Evolutionary conservation across 2,113 vertebrate genomes (phyloP).

Genomic region (Pygoscelis antarcticus): DNA sequence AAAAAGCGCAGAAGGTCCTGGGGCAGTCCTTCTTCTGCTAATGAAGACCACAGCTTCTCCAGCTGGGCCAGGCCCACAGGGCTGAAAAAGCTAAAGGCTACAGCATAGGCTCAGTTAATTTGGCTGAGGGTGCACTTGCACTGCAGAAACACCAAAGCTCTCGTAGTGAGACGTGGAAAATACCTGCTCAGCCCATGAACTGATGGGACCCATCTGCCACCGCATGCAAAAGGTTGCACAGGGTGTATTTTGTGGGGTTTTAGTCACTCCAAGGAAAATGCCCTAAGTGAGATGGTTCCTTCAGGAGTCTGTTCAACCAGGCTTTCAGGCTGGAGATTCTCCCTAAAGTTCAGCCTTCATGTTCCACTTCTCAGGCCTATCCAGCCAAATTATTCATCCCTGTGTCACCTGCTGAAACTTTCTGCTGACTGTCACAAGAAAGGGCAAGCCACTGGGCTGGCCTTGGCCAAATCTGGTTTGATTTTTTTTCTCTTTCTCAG

Average conservation of each 20-base stretch:
- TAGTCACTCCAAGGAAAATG: not conserved
- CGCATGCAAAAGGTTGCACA: not conserved
- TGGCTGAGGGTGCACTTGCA: not conserved
- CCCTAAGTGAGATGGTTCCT: not conserved
- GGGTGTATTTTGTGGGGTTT: not conserved
- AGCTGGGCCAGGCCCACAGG: not conserved
- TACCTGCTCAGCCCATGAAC: not conserved
- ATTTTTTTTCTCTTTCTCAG: not conserved
- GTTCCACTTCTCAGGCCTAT: not conserved
- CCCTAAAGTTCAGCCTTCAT: not conserved
- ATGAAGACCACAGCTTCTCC: not conserved
- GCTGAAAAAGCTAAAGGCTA: not conserved
- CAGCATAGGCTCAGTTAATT: not conserved
- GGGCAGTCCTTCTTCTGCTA: not conserved
- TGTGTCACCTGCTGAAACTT: not conserved
- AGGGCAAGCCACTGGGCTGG: not conserved
- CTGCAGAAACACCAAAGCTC: not conserved
- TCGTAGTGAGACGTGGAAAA: not conserved
- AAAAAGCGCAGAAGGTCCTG: not conserved
- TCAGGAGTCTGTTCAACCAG: not conserved
- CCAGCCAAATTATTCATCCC: not conserved
- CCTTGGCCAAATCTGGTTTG: not conserved
- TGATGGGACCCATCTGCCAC: not conserved
- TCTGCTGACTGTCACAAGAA: not conserved
- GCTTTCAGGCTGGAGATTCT: not conserved